phyloP scores from a whole-genome alignment of 1,140 invertebrate genomes.

The Drosophila watanabei region DNA sequence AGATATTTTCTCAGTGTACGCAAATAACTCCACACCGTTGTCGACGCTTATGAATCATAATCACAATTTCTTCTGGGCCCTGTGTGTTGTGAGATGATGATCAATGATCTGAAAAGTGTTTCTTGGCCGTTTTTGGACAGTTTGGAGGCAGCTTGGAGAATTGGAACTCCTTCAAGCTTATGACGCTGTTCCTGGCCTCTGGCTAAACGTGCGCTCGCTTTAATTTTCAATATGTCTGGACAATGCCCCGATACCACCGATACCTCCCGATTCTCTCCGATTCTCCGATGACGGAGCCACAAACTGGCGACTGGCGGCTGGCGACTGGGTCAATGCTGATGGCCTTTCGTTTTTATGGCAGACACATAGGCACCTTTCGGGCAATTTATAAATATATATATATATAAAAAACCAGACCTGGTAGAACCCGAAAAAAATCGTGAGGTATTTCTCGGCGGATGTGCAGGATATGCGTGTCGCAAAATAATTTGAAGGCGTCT shows the following conservation, averaged over 20 bases:
- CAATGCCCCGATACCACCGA: constrained; percentile 33
- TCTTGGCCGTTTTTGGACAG: constrained; percentile 39
- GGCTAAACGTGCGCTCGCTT: constrained; percentile 80
- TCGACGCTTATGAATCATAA: constrained; percentile 80
- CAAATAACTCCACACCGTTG: constrained; percentile 22
- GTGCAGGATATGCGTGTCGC: constrained; percentile 47
- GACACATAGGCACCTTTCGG: constrained; percentile 81
- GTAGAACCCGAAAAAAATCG: constrained; percentile 29
- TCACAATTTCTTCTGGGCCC: constrained; percentile 69
- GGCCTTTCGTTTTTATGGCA: constrained; percentile 83
- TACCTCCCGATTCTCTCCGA: constrained; percentile 19
- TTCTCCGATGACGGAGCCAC: constrained; percentile 45
- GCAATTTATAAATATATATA: constrained; percentile 63
- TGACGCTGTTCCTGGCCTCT: constrained; percentile 59
- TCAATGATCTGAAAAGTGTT: constrained; percentile 83
- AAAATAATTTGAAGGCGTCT: constrained; percentile 38
- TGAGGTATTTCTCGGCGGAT: constrained; percentile 30
- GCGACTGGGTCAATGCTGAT: constrained; percentile 80
- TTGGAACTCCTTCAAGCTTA: constrained; percentile 48
- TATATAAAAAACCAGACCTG: constrained; percentile 11
- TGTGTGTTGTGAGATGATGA: constrained; percentile 67
- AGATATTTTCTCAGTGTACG: constrained; percentile 4
- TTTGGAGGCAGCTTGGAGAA: constrained; percentile 30
- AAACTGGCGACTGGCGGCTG: constrained; percentile 58
- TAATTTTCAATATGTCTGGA: constrained; percentile 83